A percentile compares a stretch with the other conserved stretches of the same genome.
Conservation (phyloP, 2,797 vertebrate genomes). For the Hippoglossus hippoglossus region DNA sequence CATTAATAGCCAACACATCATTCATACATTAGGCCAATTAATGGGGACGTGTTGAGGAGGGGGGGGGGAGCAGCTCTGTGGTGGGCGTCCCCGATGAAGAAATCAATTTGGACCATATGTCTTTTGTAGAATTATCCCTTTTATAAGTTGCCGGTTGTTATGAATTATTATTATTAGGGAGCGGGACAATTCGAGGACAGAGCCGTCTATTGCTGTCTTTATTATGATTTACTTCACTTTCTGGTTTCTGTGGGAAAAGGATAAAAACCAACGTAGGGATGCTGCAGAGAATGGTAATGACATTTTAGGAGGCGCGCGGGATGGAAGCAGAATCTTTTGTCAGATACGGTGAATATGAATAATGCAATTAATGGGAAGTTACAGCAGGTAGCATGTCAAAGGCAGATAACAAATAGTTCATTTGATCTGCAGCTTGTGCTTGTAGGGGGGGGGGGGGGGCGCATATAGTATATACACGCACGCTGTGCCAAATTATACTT, state of each 20-base stretch:
- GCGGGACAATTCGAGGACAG: constrained; percentile 75
- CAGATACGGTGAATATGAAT: constrained; percentile 70
- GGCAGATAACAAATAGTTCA: constrained; percentile 60
- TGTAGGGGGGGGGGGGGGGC: constrained; percentile 15
- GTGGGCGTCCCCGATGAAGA: constrained; percentile 60
- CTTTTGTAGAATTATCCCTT: constrained; percentile 73
- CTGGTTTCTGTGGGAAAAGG: constrained; percentile 58
- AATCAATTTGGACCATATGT: constrained; percentile 76
- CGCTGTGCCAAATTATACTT: constrained; percentile 29
- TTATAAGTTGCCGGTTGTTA: constrained; percentile 59
- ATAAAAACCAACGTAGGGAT: constrained; percentile 52
- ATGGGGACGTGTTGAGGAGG: constrained; percentile 37
- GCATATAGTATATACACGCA: constrained; percentile 15
- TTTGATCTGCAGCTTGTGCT: constrained; percentile 53
- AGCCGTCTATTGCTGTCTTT: constrained; percentile 70
- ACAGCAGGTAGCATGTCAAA: constrained; percentile 60
- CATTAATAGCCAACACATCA: constrained; percentile 58
- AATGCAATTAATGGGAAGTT: constrained; percentile 70
- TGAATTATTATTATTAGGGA: constrained; percentile 70
- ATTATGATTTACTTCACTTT: constrained; percentile 76
- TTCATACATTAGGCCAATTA: constrained; percentile 79
- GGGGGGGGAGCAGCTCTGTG: constrained; percentile 48
- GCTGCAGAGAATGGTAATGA: constrained; percentile 67
- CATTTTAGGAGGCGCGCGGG: constrained; percentile 57
- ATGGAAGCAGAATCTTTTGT: constrained; percentile 63